Evolutionary conservation across 2,113 vertebrate genomes (phyloP).

Genomic region (Megalops atlanticus): DNA sequence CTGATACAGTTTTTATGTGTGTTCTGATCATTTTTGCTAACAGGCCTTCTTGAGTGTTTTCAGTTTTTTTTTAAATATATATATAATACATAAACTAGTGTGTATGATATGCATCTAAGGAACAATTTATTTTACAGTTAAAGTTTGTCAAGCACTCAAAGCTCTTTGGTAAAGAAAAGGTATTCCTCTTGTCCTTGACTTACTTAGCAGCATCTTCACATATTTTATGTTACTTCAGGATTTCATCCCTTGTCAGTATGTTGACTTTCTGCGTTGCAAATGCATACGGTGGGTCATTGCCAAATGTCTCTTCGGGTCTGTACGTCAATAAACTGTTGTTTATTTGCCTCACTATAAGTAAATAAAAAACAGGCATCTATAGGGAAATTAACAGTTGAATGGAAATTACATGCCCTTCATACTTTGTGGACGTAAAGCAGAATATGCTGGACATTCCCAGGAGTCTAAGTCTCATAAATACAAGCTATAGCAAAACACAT

Average conservation of each 20-base stretch:
- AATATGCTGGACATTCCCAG: background rate
- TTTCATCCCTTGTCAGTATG: background rate
- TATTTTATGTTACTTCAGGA: too few species aligned
- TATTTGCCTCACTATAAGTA: background rate
- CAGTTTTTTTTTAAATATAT: too few species aligned
- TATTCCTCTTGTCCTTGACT: too few species aligned
- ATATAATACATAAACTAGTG: too few species aligned
- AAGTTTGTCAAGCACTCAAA: too few species aligned
- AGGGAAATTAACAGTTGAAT: constrained; percentile 6
- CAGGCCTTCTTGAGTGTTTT: too few species aligned
- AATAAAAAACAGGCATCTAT: background rate
- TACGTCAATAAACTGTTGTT: background rate
- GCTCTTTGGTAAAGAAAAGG: too few species aligned
- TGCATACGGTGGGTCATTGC: background rate
- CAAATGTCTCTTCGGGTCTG: background rate
- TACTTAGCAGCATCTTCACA: too few species aligned
- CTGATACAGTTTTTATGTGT: too few species aligned
- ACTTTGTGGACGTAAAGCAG: constrained; percentile 1
- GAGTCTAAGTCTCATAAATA: constrained; percentile 5
- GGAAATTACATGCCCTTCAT: constrained; percentile 5
- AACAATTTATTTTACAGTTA: too few species aligned
- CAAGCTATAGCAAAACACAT: background rate
- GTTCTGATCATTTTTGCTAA: too few species aligned
- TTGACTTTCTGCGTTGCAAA: background rate
- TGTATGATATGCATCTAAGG: too few species aligned